Evolutionary conservation across 2,888 invertebrate species (phyloP).

Genomic region (Tetragnatha montana): DNA sequence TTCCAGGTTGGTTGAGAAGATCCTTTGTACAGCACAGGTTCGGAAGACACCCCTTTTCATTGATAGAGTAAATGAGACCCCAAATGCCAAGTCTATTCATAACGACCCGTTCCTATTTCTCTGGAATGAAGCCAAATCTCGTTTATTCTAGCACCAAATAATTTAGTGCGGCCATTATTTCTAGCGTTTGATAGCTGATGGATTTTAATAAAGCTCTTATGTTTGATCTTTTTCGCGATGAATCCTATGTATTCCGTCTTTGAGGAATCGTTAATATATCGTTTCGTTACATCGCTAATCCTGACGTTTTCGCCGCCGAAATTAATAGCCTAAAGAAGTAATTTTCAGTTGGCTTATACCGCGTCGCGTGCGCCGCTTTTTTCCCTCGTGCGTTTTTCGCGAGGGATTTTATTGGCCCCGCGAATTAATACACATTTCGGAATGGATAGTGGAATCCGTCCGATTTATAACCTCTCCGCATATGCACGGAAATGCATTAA

Average conservation of each 20-base stretch:
- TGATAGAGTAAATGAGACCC: slow-evolving; percentile 32
- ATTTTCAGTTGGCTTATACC: slow-evolving; percentile 51
- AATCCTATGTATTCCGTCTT: slow-evolving; percentile 31
- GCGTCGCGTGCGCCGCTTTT: slow-evolving; percentile 5
- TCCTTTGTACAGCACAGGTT: not conserved
- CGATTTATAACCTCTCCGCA: slow-evolving; percentile 50
- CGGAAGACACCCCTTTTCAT: not conserved
- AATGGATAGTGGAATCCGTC: slow-evolving; percentile 46
- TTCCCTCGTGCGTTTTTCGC: slow-evolving; percentile 6
- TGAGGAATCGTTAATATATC: slow-evolving; percentile 57
- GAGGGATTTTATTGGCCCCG: slow-evolving; percentile 2
- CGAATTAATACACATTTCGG: slow-evolving; percentile 55
- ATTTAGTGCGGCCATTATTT: slow-evolving; percentile 62
- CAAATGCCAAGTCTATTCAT: slow-evolving; percentile 60
- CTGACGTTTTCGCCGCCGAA: slow-evolving; percentile 48
- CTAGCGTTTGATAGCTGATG: slow-evolving; percentile 60
- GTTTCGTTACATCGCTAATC: slow-evolving; percentile 49
- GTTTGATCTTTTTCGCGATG: slow-evolving; percentile 59
- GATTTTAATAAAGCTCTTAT: slow-evolving; percentile 70
- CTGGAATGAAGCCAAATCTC: slow-evolving; percentile 59
- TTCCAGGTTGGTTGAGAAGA: not conserved
- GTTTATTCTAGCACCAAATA: slow-evolving; percentile 67
- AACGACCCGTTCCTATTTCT: slow-evolving; percentile 30
- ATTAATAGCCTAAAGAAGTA: slow-evolving; percentile 54
- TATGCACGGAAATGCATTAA: slow-evolving; percentile 55